Conservation (phyloP, 2,113 vertebrate genomes). For the Alethe diademata region DNA sequence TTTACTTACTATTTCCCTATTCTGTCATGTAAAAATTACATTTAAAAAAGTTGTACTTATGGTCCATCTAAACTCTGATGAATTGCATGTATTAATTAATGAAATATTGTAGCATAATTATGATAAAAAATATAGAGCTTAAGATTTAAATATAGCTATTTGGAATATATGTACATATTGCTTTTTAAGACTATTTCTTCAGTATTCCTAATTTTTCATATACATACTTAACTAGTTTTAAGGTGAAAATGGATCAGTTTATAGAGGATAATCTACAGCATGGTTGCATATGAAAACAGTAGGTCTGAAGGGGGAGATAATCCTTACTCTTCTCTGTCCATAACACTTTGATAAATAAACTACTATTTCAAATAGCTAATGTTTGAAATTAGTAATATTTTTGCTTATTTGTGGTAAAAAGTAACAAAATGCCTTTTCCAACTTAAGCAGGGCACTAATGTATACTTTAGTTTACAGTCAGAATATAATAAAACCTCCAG, state of each 20-base stretch:
- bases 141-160: not conserved
- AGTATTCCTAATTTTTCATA: not conserved
- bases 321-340: not conserved
- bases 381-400: not conserved
- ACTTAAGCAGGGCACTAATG: not conserved
- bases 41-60: not conserved
- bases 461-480: not conserved
- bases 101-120: not conserved
- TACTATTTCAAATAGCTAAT: not conserved
- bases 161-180: not conserved
- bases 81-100: constrained; percentile 8
- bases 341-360: not conserved
- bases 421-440: not conserved
- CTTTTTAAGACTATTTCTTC: not conserved
- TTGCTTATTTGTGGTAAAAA: not conserved
- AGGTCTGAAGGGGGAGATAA: not conserved
- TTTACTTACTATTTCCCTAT: not conserved
- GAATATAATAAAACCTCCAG: not conserved
- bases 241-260: not conserved
- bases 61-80: constrained; percentile 29
- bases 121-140: not conserved
- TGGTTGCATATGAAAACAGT: not conserved
- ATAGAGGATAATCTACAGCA: not conserved
- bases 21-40: constrained; percentile 27
- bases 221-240: not conserved